These are phyloP conservation scores for Heliothis virescens DNA, from an alignment of 1,140 invertebrate species.

Conservation along the genomic window DNA sequence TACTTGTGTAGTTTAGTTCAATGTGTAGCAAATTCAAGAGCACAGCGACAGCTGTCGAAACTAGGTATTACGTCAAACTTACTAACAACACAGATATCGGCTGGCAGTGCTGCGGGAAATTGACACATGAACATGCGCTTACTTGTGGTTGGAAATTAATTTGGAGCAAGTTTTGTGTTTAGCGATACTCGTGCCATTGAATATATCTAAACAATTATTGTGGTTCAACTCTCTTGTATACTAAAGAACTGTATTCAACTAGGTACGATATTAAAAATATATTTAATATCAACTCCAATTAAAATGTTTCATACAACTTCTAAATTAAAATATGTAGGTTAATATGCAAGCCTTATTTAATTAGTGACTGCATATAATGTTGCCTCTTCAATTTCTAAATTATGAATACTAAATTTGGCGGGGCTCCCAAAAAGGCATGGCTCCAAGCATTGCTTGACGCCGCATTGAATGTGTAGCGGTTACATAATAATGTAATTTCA, in stretches of 20 bases:
- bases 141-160: slow-evolving; percentile 1
- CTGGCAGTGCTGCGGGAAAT: background rate
- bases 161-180: background rate
- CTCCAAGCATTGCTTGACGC: background rate
- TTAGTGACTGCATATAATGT: slow-evolving; percentile 12
- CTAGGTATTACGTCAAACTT: slow-evolving; percentile 29
- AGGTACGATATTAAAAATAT: background rate
- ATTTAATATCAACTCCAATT: too few species aligned
- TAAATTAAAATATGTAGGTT: background rate
- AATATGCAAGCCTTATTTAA: background rate
- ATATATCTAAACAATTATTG: background rate
- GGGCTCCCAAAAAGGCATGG: slow-evolving; percentile 8
- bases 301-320: too few species aligned
- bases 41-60: background rate
- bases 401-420: background rate
- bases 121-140: background rate
- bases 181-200: background rate
- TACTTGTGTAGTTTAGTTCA: background rate
- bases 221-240: too few species aligned
- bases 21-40: background rate
- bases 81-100: background rate
- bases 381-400: background rate
- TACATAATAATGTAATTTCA: background rate
- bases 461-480: too few species aligned
- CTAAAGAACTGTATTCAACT: too few species aligned